Percentiles rank a stretch among this genome's conserved stretches.
These are phyloP conservation scores for Acleris cristana DNA, from an alignment of 2,888 invertebrate genomes.

Conservation along the genomic window DNA sequence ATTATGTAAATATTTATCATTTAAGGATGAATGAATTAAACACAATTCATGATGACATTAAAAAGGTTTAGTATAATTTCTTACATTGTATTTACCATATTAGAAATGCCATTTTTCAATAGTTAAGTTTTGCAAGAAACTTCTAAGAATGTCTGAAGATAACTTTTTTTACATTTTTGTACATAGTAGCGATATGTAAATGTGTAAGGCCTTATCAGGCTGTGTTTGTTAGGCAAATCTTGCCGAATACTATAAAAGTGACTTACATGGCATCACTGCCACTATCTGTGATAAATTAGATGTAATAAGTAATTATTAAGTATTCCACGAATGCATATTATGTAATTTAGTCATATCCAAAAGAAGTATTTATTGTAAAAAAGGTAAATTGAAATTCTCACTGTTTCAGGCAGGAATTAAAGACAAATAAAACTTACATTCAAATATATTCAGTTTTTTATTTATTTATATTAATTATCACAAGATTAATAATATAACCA, in stretches of 20 bases:
- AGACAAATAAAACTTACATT: slow-evolving; percentile 70
- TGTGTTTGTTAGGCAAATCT: slow-evolving; percentile 71
- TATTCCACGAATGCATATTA: slow-evolving; percentile 69
- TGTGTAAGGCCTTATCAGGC: slow-evolving; percentile 68
- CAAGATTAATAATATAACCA: too few relatives aligned
- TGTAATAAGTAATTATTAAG: slow-evolving; percentile 64
- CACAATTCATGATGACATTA: slow-evolving; percentile 34
- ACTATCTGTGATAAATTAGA: slow-evolving; percentile 81
- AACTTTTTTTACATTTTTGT: slow-evolving; percentile 36
- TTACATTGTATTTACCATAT: slow-evolving; percentile 39
- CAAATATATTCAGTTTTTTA: slow-evolving; percentile 49
- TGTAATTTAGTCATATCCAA: slow-evolving; percentile 68
- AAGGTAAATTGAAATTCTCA: slow-evolving; percentile 60
- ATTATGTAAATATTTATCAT: slow-evolving; percentile 31
- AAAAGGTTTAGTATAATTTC: slow-evolving; percentile 41
- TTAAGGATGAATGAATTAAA: slow-evolving; percentile 18
- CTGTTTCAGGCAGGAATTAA: slow-evolving; percentile 76
- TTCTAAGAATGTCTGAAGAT: slow-evolving; percentile 30
- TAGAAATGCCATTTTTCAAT: slow-evolving; percentile 45
- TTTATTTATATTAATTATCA: slow-evolving; percentile 1
- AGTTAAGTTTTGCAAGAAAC: slow-evolving; percentile 25
- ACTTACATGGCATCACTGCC: slow-evolving; percentile 72
- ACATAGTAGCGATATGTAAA: slow-evolving; percentile 46
- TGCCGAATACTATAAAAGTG: slow-evolving; percentile 71
- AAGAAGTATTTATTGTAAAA: slow-evolving; percentile 81